Evolutionary conservation across 2,113 vertebrate species (phyloP).

Genomic region (Ictidomys tridecemlineatus): DNA sequence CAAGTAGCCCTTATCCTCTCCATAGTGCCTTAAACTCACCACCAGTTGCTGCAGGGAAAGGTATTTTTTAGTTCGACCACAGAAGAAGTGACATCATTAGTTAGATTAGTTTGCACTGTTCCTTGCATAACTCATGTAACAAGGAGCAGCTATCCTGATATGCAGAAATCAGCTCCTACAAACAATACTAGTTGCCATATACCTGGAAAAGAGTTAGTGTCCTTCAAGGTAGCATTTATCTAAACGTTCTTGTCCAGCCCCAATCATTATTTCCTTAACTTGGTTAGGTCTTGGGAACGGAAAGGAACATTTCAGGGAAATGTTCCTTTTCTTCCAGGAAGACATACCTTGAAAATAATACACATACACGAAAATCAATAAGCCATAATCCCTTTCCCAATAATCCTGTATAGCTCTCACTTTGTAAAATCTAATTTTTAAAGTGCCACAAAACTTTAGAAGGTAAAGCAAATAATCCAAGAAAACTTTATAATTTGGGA

Average conservation of each 20-base stretch:
- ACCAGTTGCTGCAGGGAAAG: not conserved
- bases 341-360: not conserved
- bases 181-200: not conserved
- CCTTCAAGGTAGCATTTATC: not conserved
- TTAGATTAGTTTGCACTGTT: not conserved
- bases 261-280: not conserved
- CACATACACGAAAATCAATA: not conserved
- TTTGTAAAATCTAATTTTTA: not conserved
- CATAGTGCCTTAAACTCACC: not conserved
- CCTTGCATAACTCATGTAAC: not conserved
- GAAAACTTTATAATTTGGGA: not conserved
- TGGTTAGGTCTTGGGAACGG: not conserved
- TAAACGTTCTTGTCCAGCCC: not conserved
- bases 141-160: not conserved
- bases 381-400: not conserved
- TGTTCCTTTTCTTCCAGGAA: not conserved
- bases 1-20: not conserved
- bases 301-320: not conserved
- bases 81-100: not conserved
- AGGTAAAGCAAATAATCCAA: not conserved
- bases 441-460: not conserved
- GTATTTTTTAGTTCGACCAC: not conserved
- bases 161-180: not conserved
- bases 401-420: not conserved
- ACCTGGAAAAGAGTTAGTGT: not conserved